Evolutionary conservation across 2,113 vertebrate species (phyloP).

Genomic region (Chionis minor): DNA sequence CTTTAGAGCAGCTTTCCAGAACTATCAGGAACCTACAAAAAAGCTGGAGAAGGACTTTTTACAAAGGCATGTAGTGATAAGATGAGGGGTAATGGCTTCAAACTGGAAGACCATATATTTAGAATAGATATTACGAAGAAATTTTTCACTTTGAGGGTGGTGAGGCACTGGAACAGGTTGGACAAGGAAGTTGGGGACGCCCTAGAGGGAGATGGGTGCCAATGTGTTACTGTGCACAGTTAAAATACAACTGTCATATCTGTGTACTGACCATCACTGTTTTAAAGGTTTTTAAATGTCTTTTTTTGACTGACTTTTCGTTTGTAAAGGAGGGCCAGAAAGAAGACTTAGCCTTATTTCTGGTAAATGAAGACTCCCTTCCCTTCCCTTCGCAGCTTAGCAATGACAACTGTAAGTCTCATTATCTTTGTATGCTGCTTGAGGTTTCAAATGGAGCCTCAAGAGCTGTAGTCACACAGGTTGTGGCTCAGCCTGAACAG

Average conservation of each 20-base stretch:
- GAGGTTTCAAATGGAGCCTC: neutral
- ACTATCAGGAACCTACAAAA: too few species aligned
- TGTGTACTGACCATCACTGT: neutral
- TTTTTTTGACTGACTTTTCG: neutral
- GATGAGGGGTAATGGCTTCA: too few species aligned
- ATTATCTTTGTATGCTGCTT: neutral
- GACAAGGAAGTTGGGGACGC: too few species aligned
- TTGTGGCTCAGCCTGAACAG: neutral
- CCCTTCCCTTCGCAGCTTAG: neutral
- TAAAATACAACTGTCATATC: neutral
- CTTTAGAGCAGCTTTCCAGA: too few species aligned
- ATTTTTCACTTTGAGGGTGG: too few species aligned
- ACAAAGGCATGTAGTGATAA: too few species aligned
- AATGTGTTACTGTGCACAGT: neutral
- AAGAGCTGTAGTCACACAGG: neutral
- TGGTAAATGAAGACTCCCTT: neutral
- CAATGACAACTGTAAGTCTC: neutral
- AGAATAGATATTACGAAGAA: too few species aligned
- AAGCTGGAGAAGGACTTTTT: too few species aligned
- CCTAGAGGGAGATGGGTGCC: too few species aligned
- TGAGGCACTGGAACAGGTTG: too few species aligned
- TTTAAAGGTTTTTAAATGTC: neutral
- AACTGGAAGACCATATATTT: too few species aligned
- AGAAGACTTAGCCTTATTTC: neutral
- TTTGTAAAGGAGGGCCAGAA: neutral